A percentile compares a stretch with the other conserved stretches of the same genome.
Conservation (phyloP, 2,113 vertebrate genomes). For the Dendrocopos noguchii region DNA sequence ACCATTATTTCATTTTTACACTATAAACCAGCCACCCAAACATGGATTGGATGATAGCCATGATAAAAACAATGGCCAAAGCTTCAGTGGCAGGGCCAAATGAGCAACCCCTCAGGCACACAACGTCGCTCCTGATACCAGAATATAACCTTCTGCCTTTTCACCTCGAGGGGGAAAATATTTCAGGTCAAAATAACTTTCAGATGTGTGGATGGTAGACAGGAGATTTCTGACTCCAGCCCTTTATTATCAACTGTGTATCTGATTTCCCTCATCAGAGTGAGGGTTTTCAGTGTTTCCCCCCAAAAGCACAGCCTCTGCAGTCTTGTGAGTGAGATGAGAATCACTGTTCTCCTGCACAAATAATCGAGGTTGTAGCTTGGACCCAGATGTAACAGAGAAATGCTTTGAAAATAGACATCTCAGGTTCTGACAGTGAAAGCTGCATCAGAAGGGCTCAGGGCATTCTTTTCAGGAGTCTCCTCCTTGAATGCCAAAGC, state of each 20-base stretch:
- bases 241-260: neutral
- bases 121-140: neutral
- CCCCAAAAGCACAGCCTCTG: neutral
- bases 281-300: neutral
- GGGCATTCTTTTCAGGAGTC: neutral
- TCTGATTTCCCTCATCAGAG: neutral
- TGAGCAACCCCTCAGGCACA: neutral
- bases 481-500: neutral
- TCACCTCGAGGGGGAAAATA: neutral
- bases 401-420: neutral
- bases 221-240: neutral
- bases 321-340: neutral
- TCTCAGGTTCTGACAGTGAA: neutral
- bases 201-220: neutral
- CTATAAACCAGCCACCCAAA: neutral
- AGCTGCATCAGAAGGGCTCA: neutral
- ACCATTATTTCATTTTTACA: constrained; percentile 2
- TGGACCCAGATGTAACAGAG: neutral
- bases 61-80: neutral
- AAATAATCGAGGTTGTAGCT: neutral
- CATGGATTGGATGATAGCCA: neutral
- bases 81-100: neutral
- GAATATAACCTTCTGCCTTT: neutral
- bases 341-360: neutral
- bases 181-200: neutral